Evolutionary conservation across 2,888 invertebrate species (phyloP).

Genomic region (Cataglyphis altisquamis): DNA sequence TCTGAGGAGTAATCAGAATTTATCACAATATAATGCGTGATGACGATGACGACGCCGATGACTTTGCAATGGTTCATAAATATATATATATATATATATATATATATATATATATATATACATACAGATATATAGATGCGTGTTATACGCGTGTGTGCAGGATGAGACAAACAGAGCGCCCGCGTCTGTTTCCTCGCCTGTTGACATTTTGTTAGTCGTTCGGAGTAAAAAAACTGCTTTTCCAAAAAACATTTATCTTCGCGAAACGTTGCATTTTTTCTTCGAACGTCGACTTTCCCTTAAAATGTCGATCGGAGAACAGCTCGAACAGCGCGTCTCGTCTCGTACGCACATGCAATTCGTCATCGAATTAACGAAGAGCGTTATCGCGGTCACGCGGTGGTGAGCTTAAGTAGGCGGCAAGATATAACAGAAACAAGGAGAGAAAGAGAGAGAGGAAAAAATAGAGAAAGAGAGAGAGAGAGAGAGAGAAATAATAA

Average conservation of each 20-base stretch:
- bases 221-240: conserved; percentile 32
- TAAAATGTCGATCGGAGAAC: conserved; percentile 42
- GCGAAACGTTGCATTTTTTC: conserved; percentile 36
- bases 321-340: conserved; percentile 28
- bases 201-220: conserved; percentile 50
- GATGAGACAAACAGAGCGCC: conserved; percentile 22
- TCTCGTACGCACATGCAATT: conserved; percentile 1
- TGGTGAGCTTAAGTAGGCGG: conserved; percentile 48
- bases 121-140: neutral
- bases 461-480: neutral
- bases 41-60: conserved; percentile 45
- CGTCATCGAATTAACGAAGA: conserved; percentile 28
- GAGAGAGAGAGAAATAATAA: neutral
- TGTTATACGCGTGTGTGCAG: conserved; percentile 15
- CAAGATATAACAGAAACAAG: conserved; percentile 35
- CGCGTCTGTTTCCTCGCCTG: conserved; percentile 44
- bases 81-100: conserved; percentile 20
- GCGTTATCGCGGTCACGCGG: conserved; percentile 64
- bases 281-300: conserved; percentile 32
- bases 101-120: neutral
- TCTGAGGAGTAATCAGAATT: conserved; percentile 19
- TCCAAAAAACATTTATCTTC: neutral
- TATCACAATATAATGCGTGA: conserved; percentile 48
- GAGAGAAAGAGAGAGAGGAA: neutral
- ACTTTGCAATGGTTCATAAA: conserved; percentile 23